Base-by-base conservation (phyloP, 2,113 vertebrate species). In the Melierax canorus region DNA sequence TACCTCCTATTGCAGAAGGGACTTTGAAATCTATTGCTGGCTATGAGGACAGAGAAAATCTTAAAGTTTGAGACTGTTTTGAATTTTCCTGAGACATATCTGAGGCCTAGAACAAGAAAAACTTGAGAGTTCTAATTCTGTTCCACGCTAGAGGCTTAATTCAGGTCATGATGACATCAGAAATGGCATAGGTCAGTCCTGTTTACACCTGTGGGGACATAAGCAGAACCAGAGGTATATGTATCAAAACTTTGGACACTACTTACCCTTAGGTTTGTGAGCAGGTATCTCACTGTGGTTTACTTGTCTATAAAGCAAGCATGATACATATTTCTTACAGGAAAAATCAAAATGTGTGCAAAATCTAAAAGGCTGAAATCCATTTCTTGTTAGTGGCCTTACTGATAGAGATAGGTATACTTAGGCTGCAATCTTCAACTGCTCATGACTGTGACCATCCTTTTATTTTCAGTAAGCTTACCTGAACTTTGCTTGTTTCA, bases 241-340 rank as follows among this genome's bases (percentile, higher is more conserved):
- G 1, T 26, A 39, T 38, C 9, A 56, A 27, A 8, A 36, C 11
- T 79, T 21, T 20, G 14, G 18, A 50, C 5, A 27, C 7, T 48
- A 8, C 11, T 29, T 32, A 78, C 15, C 5, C 18, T 58, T 24
- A 38, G 17, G 7, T 82, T 88, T 86, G 10, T 64, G 5, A 88
- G 9, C 15, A 48, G 5, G 4, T 59, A 7, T 59, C 16, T 88
- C 38, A 66, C 7, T 51, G 34, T 15, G 9, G 8, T 55, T 86
- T 86, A 45, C 2, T 71, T 60, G 13, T 71, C 43, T 45, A 8
- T 48, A 30, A 73, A 80, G 27, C 3, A 56, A 60, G 9, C 26
- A 46, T 13, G 16, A n/a, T n/a, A 30, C 0, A 0, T 24, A 23
- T 11, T 48, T 62, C 32, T 67, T n/a, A 53, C 7, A n/a, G 45